These are phyloP conservation scores for Setophaga kirtlandii DNA, from an alignment of 2,113 vertebrate species.

Conservation along the genomic window DNA sequence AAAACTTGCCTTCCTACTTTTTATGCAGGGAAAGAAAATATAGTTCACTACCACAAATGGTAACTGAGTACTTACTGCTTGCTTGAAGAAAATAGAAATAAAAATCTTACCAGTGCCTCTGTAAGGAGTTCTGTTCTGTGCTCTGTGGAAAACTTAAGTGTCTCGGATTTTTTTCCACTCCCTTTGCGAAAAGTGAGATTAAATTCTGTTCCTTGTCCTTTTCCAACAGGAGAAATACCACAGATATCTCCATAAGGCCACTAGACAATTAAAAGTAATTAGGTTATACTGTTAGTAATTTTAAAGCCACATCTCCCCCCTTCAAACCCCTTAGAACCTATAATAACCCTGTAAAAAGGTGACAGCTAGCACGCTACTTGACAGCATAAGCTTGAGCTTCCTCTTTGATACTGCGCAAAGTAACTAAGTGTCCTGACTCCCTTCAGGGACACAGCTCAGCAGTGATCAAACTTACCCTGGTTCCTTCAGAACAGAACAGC, in stretches of 20 bases:
- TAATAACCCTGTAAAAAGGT: not conserved
- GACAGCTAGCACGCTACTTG: fast-evolving
- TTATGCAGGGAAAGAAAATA: not conserved
- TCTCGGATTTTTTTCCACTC: slow-evolving; percentile 95
- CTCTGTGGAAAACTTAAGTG: slow-evolving; percentile 98
- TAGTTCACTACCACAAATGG: not conserved
- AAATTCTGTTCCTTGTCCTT: slow-evolving; percentile 97
- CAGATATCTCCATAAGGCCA: slow-evolving; percentile 99
- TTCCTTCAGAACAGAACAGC: not conserved
- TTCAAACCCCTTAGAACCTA: not conserved
- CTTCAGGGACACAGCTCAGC: not conserved
- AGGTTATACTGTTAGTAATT: not conserved
- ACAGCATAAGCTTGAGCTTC: not conserved
- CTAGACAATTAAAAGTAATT: slow-evolving; percentile 72
- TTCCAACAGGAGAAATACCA: slow-evolving; percentile 91
- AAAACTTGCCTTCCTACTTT: not conserved
- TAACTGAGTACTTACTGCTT: not conserved
- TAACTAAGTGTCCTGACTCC: not conserved
- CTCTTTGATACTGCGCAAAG: not conserved
- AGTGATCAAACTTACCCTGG: not conserved
- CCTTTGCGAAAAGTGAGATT: slow-evolving; percentile 98
- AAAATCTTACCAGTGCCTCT: slow-evolving; percentile 90
- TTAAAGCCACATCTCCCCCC: not conserved
- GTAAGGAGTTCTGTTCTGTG: slow-evolving; percentile 98
- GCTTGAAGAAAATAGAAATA: not conserved